phyloP scores from a whole-genome alignment of 2,113 vertebrate genomes.

The Protomyctophum bolini region DNA sequence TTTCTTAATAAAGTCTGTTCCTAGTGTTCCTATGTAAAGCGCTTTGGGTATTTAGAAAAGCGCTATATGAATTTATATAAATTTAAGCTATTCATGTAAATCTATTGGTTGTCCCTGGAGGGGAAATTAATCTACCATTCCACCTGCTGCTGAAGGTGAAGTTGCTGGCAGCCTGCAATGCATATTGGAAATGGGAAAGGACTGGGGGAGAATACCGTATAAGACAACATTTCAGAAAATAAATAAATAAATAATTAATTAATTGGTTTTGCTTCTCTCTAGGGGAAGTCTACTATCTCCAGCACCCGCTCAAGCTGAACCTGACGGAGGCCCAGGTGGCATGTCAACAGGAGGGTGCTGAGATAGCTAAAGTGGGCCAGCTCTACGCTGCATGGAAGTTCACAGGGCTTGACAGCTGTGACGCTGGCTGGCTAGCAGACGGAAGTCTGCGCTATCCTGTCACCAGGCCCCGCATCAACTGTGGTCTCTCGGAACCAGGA shows the following conservation, averaged over 20 bases:
- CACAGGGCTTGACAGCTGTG: slow-evolving; percentile 80
- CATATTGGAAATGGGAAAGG: too few relatives aligned
- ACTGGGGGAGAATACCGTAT: too few relatives aligned
- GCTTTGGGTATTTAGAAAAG: too few relatives aligned
- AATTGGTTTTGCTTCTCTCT: slow-evolving; percentile 9
- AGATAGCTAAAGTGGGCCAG: slow-evolving; percentile 86
- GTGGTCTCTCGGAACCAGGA: slow-evolving; percentile 79
- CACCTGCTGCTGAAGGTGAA: too few relatives aligned
- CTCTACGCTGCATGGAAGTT: slow-evolving; percentile 88
- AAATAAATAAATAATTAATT: not conserved
- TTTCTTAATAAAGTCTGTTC: too few relatives aligned
- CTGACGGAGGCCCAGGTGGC: slow-evolving; percentile 80
- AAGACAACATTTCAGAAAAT: too few relatives aligned
- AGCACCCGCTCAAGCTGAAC: slow-evolving; percentile 71
- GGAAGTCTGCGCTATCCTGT: slow-evolving; percentile 88
- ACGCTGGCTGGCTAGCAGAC: slow-evolving; percentile 87
- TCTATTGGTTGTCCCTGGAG: too few relatives aligned
- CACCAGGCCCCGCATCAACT: slow-evolving; percentile 76
- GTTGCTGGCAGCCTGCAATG: too few relatives aligned
- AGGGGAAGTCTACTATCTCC: slow-evolving; percentile 87
- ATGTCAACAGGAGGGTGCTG: slow-evolving; percentile 73
- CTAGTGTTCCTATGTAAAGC: too few relatives aligned
- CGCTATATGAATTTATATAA: too few relatives aligned
- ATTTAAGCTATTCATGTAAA: too few relatives aligned
- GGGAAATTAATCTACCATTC: too few relatives aligned